Percentiles rank a stretch among this genome's conserved stretches.
Evolutionary conservation across 1,140 invertebrate genomes (phyloP).

Genomic region (Zelostemma sp.): DNA sequence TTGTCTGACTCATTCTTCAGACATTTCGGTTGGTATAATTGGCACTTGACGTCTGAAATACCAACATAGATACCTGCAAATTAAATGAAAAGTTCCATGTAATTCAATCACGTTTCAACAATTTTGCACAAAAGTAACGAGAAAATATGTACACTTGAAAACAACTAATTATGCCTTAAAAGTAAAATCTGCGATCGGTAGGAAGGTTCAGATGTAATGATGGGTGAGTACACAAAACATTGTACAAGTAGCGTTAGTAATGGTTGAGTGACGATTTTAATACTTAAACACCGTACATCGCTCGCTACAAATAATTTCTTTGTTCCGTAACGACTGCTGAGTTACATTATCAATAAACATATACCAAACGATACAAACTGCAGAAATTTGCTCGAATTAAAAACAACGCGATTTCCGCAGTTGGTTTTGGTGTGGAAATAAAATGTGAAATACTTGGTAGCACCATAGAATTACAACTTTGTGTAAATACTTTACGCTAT

Average conservation of each 20-base stretch:
- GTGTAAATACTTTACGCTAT: too few relatives aligned
- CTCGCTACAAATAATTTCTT: not conserved
- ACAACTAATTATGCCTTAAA: too few relatives aligned
- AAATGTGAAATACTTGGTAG: too few relatives aligned
- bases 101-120: constrained; percentile 8
- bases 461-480: too few relatives aligned
- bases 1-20: too few relatives aligned
- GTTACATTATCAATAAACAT: too few relatives aligned
- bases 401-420: too few relatives aligned
- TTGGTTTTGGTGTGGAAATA: too few relatives aligned
- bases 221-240: not conserved
- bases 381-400: too few relatives aligned
- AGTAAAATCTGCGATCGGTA: not conserved
- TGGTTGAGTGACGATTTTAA: not conserved
- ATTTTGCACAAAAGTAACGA: too few relatives aligned
- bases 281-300: not conserved
- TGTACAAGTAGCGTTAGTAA: not conserved
- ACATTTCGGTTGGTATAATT: constrained; percentile 20
- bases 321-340: not conserved
- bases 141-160: too few relatives aligned
- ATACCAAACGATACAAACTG: too few relatives aligned
- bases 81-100: constrained; percentile 37
- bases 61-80: constrained; percentile 20
- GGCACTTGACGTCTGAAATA: constrained; percentile 18
- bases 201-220: not conserved